These are phyloP conservation scores for Deroplatys truncata DNA, from an alignment of 2,888 invertebrate species.

Conservation along the genomic window DNA sequence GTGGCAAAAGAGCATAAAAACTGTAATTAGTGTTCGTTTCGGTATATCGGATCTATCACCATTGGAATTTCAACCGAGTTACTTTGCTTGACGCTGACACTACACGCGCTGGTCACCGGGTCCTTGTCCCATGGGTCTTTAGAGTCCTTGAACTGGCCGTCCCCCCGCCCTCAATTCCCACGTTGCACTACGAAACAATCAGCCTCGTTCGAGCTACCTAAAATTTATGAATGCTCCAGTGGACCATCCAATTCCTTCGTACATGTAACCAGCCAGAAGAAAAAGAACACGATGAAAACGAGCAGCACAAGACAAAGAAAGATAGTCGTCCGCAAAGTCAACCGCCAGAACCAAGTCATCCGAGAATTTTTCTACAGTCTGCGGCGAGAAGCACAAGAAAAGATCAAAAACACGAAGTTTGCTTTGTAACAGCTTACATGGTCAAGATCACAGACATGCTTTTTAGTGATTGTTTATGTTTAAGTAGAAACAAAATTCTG, in stretches of 20 bases:
- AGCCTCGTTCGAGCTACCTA: background rate
- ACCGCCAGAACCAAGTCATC: background rate
- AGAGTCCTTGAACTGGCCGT: background rate
- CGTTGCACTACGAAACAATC: background rate
- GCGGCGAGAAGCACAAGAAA: background rate
- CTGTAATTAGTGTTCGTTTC: too few species aligned
- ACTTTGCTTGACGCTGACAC: background rate
- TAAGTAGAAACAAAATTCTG: too few species aligned
- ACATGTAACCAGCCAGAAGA: background rate
- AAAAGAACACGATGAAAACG: background rate
- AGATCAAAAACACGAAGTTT: background rate
- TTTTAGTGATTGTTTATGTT: too few species aligned
- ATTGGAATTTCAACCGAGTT: background rate
- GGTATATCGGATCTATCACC: too few species aligned
- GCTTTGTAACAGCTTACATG: background rate
- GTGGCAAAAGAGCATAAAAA: too few species aligned
- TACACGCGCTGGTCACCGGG: background rate
- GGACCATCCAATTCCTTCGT: background rate
- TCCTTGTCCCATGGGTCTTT: background rate
- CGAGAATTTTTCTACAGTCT: background rate
- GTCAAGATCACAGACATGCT: too few species aligned
- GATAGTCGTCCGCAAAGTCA: background rate
- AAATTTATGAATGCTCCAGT: slow-evolving; percentile 1
- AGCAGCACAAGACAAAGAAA: background rate
- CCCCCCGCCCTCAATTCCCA: background rate